phyloP scores from a whole-genome alignment of 2,797 vertebrate genomes.

The Crenichthys baileyi region DNA sequence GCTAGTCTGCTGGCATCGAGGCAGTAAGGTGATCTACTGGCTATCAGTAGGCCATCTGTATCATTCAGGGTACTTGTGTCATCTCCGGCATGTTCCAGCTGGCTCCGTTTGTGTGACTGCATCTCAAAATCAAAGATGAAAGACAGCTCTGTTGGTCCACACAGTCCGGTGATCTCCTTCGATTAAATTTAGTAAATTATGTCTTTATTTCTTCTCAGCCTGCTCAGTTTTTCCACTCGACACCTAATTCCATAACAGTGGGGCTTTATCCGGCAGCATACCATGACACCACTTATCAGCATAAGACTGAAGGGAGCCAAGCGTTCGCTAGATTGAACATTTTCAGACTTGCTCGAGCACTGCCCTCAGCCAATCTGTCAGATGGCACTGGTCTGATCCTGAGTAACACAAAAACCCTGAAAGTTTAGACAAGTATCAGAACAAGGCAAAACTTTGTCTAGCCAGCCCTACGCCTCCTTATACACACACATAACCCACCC shows the following conservation, averaged over 20 bases:
- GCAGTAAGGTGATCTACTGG: constrained; percentile 70
- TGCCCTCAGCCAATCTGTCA: constrained; percentile 45
- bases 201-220: constrained; percentile 53
- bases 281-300: constrained; percentile 55
- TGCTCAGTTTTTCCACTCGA: constrained; percentile 44
- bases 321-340: constrained; percentile 41
- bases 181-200: constrained; percentile 44
- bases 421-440: constrained; percentile 76
- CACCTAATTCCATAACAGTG: constrained; percentile 55
- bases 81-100: constrained; percentile 76
- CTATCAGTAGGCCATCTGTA: constrained; percentile 72
- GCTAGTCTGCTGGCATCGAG: constrained; percentile 53
- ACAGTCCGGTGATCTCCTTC: constrained; percentile 42
- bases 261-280: constrained; percentile 39
- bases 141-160: constrained; percentile 30
- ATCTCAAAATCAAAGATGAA: constrained; percentile 66
- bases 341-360: constrained; percentile 50
- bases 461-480: constrained; percentile 25
- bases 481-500: constrained; percentile 52
- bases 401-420: constrained; percentile 68
- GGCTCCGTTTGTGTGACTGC: constrained; percentile 64
- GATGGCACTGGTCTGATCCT: constrained; percentile 62
- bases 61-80: constrained; percentile 70
- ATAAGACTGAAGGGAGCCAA: constrained; percentile 38
- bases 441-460: constrained; percentile 84